These are phyloP conservation scores for Muscicapa striata DNA, from an alignment of 2,797 vertebrate species.

Conservation along the genomic window DNA sequence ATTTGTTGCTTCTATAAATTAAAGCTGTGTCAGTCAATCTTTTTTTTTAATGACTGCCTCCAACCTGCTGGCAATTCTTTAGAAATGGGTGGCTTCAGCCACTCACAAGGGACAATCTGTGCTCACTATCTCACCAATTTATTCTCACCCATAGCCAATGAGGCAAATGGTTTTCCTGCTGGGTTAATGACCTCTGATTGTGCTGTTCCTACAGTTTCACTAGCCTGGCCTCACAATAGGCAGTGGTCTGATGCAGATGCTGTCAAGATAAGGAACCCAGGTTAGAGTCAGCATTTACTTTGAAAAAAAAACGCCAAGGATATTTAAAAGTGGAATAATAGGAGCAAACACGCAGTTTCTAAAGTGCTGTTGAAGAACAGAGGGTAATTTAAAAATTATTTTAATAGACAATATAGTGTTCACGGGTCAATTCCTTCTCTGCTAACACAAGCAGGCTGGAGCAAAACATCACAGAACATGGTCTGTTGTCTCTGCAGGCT, in stretches of 20 bases:
- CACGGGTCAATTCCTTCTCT: background rate
- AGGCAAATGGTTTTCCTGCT: background rate
- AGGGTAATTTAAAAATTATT: background rate
- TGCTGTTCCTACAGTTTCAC: background rate
- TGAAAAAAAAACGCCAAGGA: background rate
- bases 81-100: background rate
- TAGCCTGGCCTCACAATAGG: background rate
- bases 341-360: background rate
- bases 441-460: background rate
- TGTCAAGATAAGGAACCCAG: background rate
- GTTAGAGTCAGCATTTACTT: background rate
- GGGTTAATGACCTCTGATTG: background rate
- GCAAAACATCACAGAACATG: background rate
- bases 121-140: background rate
- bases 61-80: background rate
- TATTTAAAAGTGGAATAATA: background rate
- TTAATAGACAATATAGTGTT: background rate
- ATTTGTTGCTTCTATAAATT: background rate
- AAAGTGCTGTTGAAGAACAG: background rate
- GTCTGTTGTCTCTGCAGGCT: background rate
- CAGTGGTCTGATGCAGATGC: background rate
- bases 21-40: background rate
- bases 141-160: background rate
- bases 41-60: background rate
- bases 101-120: background rate